A percentile compares a stretch with the other conserved stretches of the same genome.
Evolutionary conservation across 2,797 vertebrate species (phyloP).

Genomic region (Pantherophis vulpinus): DNA sequence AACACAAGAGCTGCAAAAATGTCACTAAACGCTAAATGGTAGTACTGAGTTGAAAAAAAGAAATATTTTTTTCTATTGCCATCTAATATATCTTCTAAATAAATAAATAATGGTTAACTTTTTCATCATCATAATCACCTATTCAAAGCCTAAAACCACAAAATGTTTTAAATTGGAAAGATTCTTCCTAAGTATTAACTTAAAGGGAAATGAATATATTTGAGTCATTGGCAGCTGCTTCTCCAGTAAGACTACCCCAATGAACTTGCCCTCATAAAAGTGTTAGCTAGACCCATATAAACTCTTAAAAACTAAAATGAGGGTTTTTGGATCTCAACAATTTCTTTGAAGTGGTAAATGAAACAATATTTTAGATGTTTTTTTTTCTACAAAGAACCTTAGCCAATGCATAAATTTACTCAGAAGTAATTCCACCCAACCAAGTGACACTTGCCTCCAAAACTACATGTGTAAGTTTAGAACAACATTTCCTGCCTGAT

Average conservation of each 20-base stretch:
- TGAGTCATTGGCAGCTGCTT: constrained; percentile 26
- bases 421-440: neutral
- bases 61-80: neutral
- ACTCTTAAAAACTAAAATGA: constrained; percentile 38
- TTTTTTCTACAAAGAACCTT: neutral
- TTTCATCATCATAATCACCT: neutral
- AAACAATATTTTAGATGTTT: neutral
- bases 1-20: neutral
- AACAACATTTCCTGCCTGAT: neutral
- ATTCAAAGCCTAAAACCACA: neutral
- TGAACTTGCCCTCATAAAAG: constrained; percentile 18
- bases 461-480: neutral
- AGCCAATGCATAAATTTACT: neutral
- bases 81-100: neutral
- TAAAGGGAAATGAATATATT: constrained; percentile 27
- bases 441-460: neutral
- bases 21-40: neutral
- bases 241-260: constrained; percentile 36
- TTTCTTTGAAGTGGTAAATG: constrained; percentile 29
- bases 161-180: constrained; percentile 32
- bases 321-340: constrained; percentile 45
- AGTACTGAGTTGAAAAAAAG: neutral
- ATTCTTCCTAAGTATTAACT: constrained; percentile 27
- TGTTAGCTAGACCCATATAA: constrained; percentile 45
- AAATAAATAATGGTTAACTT: neutral